Evolutionary conservation across 2,113 vertebrate genomes (phyloP).

Genomic region (Bubo scandiacus): DNA sequence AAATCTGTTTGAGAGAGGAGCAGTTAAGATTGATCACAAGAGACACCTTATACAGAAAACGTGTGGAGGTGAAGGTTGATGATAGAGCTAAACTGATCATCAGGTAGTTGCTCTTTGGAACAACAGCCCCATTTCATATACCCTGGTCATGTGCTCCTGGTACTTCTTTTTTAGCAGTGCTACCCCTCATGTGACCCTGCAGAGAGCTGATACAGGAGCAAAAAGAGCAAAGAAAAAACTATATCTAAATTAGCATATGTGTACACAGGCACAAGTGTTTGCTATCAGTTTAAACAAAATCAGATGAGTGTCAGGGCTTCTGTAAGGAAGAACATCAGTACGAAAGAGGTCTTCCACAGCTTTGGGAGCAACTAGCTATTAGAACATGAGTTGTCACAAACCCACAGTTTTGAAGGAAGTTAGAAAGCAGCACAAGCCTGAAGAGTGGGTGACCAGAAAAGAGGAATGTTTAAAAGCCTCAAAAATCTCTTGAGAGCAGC

Average conservation of each 20-base stretch:
- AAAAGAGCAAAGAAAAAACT: neutral
- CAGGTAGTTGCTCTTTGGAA: neutral
- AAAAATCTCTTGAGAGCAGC: neutral
- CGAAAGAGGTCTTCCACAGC: neutral
- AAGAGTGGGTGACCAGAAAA: neutral
- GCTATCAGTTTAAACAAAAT: neutral
- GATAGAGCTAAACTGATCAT: neutral
- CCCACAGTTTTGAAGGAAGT: neutral
- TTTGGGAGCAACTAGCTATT: neutral
- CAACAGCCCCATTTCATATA: neutral
- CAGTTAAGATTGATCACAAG: neutral
- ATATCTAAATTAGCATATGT: neutral
- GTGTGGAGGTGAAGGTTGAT: neutral
- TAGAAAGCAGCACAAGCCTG: neutral
- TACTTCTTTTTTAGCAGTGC: neutral
- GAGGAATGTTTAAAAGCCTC: neutral
- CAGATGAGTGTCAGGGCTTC: neutral
- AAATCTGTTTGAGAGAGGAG: neutral
- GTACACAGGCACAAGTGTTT: neutral
- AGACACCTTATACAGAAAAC: neutral
- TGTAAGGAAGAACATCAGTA: neutral
- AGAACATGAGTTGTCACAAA: neutral
- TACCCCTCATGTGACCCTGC: neutral
- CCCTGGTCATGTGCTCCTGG: neutral
- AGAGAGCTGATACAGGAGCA: neutral